Evolutionary conservation across 2,888 invertebrate genomes (phyloP).

Genomic region (Oscheius sp.): DNA sequence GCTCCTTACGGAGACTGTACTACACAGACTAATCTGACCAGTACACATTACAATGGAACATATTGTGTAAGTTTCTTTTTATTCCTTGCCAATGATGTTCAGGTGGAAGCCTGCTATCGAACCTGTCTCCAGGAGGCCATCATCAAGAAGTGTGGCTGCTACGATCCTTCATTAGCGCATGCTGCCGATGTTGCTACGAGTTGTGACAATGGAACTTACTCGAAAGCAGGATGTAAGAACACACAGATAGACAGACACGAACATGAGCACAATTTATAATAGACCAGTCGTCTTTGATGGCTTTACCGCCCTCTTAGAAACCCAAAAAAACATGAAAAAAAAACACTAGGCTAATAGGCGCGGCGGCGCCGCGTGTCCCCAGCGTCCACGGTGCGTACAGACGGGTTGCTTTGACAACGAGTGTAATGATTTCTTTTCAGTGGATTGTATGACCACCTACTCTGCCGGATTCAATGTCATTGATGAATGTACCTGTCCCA

Average conservation of each 20-base stretch:
- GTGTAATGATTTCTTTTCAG: slow-evolving; percentile 38
- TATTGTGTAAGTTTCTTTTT: slow-evolving; percentile 45
- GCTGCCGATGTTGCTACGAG: slow-evolving; percentile 45
- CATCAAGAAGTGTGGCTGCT: slow-evolving; percentile 72
- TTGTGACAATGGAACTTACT: slow-evolving; percentile 7
- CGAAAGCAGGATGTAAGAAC: not conserved
- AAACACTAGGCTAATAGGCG: too few relatives aligned
- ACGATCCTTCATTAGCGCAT: slow-evolving; percentile 64
- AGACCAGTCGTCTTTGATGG: too few relatives aligned
- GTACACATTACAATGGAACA: slow-evolving; percentile 52
- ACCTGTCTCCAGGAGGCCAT: slow-evolving; percentile 73
- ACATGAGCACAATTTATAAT: too few relatives aligned
- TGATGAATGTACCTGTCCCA: slow-evolving; percentile 67
- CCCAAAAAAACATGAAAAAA: too few relatives aligned
- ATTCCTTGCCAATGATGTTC: slow-evolving; percentile 1
- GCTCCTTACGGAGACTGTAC: slow-evolving; percentile 74
- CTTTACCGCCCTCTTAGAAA: not conserved
- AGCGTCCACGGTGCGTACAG: too few relatives aligned
- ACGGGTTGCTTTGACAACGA: not conserved
- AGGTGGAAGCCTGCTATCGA: slow-evolving; percentile 74
- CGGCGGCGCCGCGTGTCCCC: too few relatives aligned
- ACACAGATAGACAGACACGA: too few relatives aligned
- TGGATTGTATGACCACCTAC: slow-evolving; percentile 61
- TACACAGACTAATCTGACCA: slow-evolving; percentile 42
- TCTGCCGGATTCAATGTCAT: slow-evolving; percentile 60